Evolutionary conservation across 2,113 vertebrate species (phyloP), one percentile per base, ranked within the genome.

Genomic region (Phylloscopus trochilus): DNA sequence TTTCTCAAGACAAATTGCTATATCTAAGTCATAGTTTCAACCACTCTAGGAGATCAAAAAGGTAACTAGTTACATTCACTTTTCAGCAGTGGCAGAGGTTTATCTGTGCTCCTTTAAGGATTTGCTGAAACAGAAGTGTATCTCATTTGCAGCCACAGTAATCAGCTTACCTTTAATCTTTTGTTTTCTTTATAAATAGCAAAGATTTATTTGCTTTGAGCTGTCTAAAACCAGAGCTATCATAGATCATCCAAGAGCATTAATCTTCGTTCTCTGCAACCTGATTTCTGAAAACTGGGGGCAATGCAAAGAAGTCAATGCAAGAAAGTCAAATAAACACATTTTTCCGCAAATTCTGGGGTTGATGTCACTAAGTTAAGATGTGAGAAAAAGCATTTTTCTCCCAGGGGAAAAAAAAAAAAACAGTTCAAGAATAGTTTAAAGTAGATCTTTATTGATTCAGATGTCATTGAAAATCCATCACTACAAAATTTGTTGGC

Each of bases 131-230:
- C 18, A 85, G 60, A 92, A 91, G 47, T 47, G 39, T 52, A 83
- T 94, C 91, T 94, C 43, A 88, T 93, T 96, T 96, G 53, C 73
- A 92, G 78, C 52, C 59, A 51, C 37, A 58, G 33, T 96, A 95
- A 95, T 96, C 91, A 97, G 66, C 83, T 96, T 96, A 95, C 39
- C 31, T 96, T 91, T 95, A 96, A 84, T 89, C 87, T 93, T 67
- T 92, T 86, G 81, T 96, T 94, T 95, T 80, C 58, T 78, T 93
- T 77, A 87, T 81, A 92, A 96, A 96, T 94, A 93, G 82, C 11
- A 81, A 96, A 92, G 76, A 93, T 89, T 91, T 90, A 86, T 73
- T 90, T 4, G 11, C 87, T 94, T 76, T 92, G 72, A 96, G 77
- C 77, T 93, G 26, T 72, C 52, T 89, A 92, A 94, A 82, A 76